Evolutionary conservation across 2,797 vertebrate species (phyloP).

Genomic region (Philypnodon macrostomus): DNA sequence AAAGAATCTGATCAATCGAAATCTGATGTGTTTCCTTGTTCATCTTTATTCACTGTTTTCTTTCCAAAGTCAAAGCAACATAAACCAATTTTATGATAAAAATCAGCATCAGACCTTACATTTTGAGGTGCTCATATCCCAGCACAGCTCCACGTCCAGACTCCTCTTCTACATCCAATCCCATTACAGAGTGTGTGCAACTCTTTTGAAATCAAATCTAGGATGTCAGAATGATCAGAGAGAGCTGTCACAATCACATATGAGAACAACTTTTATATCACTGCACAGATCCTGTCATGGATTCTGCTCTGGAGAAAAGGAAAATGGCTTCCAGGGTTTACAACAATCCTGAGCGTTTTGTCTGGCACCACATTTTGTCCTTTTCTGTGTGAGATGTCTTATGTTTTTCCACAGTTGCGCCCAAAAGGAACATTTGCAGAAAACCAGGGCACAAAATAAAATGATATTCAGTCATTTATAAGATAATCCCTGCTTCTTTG

Average conservation of each 20-base stretch:
- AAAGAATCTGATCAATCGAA: no score
- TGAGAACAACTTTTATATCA: not conserved
- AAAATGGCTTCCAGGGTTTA: constrained; percentile 4
- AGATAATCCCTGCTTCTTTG: no score
- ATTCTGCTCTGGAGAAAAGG: not conserved
- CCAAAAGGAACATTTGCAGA: no score
- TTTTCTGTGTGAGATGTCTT: not conserved
- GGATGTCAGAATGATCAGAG: constrained; percentile 11
- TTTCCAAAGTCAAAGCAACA: not conserved
- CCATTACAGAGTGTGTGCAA: not conserved
- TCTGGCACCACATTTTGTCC: not conserved
- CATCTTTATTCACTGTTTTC: no score
- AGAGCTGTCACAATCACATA: constrained; percentile 7
- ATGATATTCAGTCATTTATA: no score
- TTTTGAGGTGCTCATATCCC: constrained; percentile 1
- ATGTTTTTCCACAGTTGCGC: no score
- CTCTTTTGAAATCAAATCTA: constrained; percentile 4
- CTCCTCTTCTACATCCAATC: constrained; percentile 5
- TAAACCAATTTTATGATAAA: constrained; percentile 2
- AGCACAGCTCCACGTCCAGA: constrained; percentile 6
- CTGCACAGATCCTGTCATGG: not conserved
- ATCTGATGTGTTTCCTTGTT: no score
- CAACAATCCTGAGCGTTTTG: not conserved
- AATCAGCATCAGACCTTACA: not conserved
- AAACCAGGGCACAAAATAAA: no score